phyloP scores from a whole-genome alignment of 1,140 invertebrate genomes.

The Globodera rostochiensis region DNA sequence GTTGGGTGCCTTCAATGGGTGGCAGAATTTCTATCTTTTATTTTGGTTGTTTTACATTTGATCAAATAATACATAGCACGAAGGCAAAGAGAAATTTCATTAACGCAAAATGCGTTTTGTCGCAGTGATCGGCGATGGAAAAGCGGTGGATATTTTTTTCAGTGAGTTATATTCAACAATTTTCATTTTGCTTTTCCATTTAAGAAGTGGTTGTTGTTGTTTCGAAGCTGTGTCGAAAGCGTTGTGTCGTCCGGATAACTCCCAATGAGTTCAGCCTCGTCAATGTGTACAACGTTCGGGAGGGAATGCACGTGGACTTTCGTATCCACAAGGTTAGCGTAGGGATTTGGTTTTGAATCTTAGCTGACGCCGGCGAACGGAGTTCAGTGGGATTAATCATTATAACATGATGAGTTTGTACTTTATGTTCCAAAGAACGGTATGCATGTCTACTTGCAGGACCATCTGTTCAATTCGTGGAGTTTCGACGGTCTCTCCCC shows the following conservation, averaged over 20 bases:
- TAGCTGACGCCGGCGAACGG: too few species aligned
- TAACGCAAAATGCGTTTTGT: conserved; percentile 27
- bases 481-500: conserved; percentile 30
- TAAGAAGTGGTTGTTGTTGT: conserved; percentile 26
- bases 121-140: conserved; percentile 26
- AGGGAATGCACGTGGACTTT: conserved; percentile 34
- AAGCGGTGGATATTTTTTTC: conserved; percentile 29
- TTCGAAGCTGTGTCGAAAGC: conserved; percentile 32
- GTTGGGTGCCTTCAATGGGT: neutral
- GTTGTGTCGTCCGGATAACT: conserved; percentile 22
- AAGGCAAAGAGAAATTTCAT: neutral
- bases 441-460: conserved; percentile 11
- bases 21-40: neutral
- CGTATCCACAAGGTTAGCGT: conserved; percentile 32
- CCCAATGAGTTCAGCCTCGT: conserved; percentile 37
- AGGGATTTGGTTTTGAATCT: neutral
- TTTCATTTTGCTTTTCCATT: conserved; percentile 1
- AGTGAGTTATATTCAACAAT: neutral
- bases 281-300: conserved; percentile 27
- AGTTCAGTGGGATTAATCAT: neutral
- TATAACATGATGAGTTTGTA: neutral
- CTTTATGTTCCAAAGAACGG: too few species aligned
- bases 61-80: neutral
- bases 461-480: conserved; percentile 27
- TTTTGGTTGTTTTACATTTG: conserved; percentile 5